These are phyloP conservation scores for Jordanella pulchra DNA, from an alignment of 2,797 vertebrate genomes.

Conservation along the genomic window DNA sequence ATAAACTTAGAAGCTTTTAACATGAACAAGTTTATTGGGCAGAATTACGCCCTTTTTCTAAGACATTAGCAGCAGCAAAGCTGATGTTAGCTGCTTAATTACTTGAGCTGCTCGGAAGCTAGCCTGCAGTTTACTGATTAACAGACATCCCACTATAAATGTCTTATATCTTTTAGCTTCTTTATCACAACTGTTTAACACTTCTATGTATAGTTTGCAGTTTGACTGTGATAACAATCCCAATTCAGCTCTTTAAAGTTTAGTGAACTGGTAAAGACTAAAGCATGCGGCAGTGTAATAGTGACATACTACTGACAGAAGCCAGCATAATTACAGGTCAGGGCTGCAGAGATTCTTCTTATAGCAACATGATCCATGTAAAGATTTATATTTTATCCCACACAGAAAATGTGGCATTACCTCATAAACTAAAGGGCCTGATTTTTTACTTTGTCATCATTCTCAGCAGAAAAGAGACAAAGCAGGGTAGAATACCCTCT, in stretches of 20 bases:
- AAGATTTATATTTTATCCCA: slow-evolving; percentile 24
- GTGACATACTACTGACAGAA: slow-evolving; percentile 23
- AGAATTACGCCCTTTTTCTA: background rate
- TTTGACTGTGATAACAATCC: background rate
- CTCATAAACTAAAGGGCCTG: slow-evolving; percentile 23
- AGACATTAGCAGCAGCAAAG: background rate
- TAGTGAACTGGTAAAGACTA: slow-evolving; percentile 6
- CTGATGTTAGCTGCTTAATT: background rate
- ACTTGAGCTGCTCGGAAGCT: background rate
- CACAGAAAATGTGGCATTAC: slow-evolving; percentile 35
- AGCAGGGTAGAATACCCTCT: slow-evolving; percentile 51
- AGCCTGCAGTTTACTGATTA: background rate
- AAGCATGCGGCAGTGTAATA: slow-evolving; percentile 21
- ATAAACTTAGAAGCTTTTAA: background rate
- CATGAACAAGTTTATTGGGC: background rate
- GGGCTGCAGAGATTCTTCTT: slow-evolving; percentile 27
- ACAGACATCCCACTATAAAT: background rate
- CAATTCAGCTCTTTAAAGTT: slow-evolving; percentile 13
- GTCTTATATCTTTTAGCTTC: background rate
- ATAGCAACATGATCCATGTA: slow-evolving; percentile 22
- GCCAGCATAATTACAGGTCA: slow-evolving; percentile 38
- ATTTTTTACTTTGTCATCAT: slow-evolving; percentile 33
- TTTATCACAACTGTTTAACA: background rate
- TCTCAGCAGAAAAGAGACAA: slow-evolving; percentile 19
- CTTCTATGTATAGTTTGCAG: background rate